A percentile compares a stretch with the other conserved stretches of the same genome.
Evolutionary conservation across 92 coral and sea anemone genomes (phyloP).

Genomic region (Pocillopora grandis): DNA sequence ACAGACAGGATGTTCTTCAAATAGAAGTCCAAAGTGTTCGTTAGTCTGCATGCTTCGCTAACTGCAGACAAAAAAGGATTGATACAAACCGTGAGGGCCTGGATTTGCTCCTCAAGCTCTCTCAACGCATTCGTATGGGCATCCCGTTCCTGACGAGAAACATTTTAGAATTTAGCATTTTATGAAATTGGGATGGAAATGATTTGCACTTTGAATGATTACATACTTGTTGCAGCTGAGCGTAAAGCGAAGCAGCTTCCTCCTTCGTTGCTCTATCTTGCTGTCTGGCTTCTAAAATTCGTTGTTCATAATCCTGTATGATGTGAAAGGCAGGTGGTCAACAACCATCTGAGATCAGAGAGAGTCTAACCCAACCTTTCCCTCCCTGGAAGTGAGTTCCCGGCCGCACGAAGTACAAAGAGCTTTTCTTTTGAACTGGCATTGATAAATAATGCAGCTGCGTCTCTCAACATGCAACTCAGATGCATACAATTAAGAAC

Average conservation of each 20-base stretch:
- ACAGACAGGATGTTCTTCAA: background rate
- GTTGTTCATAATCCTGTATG: slow-evolving; percentile 74
- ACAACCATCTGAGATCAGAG: background rate
- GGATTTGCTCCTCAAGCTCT: slow-evolving; percentile 84
- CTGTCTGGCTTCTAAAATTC: slow-evolving; percentile 78
- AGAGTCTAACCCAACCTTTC: too few species aligned
- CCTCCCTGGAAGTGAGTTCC: background rate
- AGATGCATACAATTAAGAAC: too few species aligned
- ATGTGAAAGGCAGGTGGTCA: background rate
- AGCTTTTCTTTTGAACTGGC: too few species aligned
- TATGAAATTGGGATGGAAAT: background rate
- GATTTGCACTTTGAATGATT: background rate
- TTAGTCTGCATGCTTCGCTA: too few species aligned
- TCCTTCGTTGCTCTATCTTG: slow-evolving; percentile 82
- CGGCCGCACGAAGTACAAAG: background rate
- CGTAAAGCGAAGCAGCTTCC: slow-evolving; percentile 83
- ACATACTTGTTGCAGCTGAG: slow-evolving; percentile 89
- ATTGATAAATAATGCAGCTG: too few species aligned
- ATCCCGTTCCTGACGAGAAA: slow-evolving; percentile 73
- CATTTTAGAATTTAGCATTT: background rate
- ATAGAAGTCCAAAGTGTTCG: background rate
- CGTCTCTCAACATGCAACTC: too few species aligned
- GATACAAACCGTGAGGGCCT: slow-evolving; percentile 76
- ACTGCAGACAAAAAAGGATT: background rate
- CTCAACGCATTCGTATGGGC: slow-evolving; percentile 76